Conservation (phyloP, 2,797 vertebrate genomes). For the Novumbra hubbsi region DNA sequence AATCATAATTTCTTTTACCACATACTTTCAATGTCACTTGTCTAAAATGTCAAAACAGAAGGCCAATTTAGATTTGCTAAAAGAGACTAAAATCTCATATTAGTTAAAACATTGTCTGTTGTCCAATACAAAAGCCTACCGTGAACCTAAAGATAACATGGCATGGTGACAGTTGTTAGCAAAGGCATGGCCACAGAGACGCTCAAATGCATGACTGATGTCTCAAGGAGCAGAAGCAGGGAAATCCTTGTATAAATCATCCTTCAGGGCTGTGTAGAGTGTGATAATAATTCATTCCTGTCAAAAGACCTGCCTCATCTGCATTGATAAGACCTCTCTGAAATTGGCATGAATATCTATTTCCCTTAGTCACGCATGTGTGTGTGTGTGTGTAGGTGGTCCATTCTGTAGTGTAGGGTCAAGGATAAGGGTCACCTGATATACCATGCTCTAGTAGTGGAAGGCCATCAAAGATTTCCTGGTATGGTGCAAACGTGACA, state of each 20-base stretch:
- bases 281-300: conserved; percentile 18
- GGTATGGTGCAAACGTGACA: conserved; percentile 33
- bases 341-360: conserved; percentile 5
- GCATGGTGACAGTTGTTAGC: background rate
- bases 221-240: background rate
- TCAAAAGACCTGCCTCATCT: conserved; percentile 21
- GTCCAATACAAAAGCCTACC: background rate
- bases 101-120: too few relatives aligned
- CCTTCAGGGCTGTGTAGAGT: background rate
- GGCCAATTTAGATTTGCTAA: too few relatives aligned
- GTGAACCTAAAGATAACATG: background rate
- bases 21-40: too few relatives aligned
- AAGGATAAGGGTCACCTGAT: conserved; percentile 40
- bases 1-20: too few relatives aligned
- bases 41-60: too few relatives aligned
- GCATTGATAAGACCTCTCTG: conserved; percentile 5
- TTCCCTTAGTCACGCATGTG: conserved; percentile 3
- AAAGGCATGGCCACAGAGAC: background rate
- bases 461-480: conserved; percentile 17
- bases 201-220: background rate
- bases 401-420: conserved; percentile 16
- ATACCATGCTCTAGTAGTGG: conserved; percentile 11
- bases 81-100: too few relatives aligned
- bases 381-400: conserved; percentile 3
- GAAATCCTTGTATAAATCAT: background rate